Evolutionary conservation across 2,888 invertebrate genomes (phyloP), one percentile per base, ranked within the genome.

Genomic region (Litoditis marina): DNA sequence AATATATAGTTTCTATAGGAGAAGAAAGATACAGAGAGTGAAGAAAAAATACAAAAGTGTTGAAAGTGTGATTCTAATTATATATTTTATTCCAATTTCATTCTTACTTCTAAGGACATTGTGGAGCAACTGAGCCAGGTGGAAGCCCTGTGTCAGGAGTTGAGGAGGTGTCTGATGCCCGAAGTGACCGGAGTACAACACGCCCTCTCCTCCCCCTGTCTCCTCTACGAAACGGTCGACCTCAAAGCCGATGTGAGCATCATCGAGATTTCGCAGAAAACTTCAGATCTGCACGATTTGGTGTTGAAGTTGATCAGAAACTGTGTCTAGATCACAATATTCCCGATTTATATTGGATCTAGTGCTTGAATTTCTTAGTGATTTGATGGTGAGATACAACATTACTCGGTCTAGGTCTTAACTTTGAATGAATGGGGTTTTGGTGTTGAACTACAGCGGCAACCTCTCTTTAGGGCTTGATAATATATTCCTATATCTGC

Each of bases 131-230:
- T 78, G 27, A 69, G 71, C 59, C 74, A 69, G 63, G 71, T 73
- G 27, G 81, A 81, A 68, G 69, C 69, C 27, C 68, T 80, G 32
- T 81, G 80, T 61, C 76, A 78, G 46, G 69, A 74, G 53, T 65
- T 81, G 55, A 64, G 81, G 30, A 64, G 66, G 42, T 70, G 80
- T 56, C 68, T 78, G 36, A 73, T 81, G 63, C 78, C 77, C 8
- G 77, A 81, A 52, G 74, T 78, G 49, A 67, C 63, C 50, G 73
- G 73, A 25, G 76, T 76, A 25, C 69, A 73, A 57, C 70, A 74
- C 27, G 76, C 76, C 2, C 65, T 76, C 32, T 65, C 71, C 39
- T 71, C 74, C 8, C 70, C 71, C 34, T 78, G 80, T 55, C 67
- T 81, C 28, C 68, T 81, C 31, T 78, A 65, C 60, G 73, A 74